Conservation (phyloP, 2,797 vertebrate species). For the Hydrolagus colliei region DNA sequence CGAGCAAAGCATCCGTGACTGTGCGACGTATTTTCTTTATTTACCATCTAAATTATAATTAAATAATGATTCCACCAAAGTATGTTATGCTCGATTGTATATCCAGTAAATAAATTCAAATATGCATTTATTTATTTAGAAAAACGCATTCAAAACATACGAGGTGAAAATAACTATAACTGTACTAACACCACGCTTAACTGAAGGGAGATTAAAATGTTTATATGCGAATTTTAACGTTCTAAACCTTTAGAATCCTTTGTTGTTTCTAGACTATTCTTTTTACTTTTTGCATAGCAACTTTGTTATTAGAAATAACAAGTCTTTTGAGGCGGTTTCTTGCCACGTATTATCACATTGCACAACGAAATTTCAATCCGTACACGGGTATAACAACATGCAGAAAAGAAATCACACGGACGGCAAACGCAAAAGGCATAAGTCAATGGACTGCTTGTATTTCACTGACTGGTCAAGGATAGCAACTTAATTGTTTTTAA, state of each 20-base stretch:
- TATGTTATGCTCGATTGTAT: no score
- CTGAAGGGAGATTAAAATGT: background rate
- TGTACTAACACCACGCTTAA: background rate
- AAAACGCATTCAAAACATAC: background rate
- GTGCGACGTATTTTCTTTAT: background rate
- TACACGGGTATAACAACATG: background rate
- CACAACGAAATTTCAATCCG: background rate
- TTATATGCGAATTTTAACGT: background rate
- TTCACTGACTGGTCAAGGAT: constrained; percentile 27
- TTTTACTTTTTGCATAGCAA: no score
- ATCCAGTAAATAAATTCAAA: background rate
- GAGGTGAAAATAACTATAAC: background rate
- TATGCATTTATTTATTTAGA: background rate
- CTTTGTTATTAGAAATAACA: no score
- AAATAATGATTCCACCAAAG: background rate
- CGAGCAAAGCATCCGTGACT: background rate
- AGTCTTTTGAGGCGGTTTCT: background rate
- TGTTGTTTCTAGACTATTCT: background rate
- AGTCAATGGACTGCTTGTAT: background rate
- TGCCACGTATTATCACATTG: background rate
- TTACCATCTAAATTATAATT: background rate
- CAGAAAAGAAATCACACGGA: background rate
- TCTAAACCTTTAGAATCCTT: background rate
- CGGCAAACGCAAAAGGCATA: background rate
- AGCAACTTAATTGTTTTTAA: constrained; percentile 32